These are phyloP conservation scores for Antechinus flavipes DNA, from an alignment of 2,113 vertebrate species.

Conservation along the genomic window DNA sequence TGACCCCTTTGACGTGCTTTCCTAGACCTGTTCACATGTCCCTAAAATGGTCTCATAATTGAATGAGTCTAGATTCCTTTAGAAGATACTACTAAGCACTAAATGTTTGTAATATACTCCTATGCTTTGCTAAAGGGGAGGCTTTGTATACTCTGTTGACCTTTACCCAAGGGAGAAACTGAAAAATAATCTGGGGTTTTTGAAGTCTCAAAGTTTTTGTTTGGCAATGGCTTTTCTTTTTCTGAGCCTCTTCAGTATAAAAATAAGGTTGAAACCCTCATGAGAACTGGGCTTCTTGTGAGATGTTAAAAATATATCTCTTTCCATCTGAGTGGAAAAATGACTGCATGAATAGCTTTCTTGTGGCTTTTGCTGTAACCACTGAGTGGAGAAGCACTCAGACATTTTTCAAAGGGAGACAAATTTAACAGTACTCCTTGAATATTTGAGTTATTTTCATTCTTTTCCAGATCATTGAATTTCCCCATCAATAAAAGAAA, in stretches of 20 bases:
- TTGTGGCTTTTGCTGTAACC: background rate
- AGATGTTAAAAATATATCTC: conserved; percentile 6
- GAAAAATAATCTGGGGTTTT: conserved; percentile 2
- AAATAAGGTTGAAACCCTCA: background rate
- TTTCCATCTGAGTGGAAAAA: background rate
- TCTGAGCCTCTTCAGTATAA: background rate
- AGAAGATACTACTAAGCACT: background rate
- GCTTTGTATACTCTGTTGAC: background rate
- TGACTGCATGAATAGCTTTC: background rate
- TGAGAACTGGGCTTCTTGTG: background rate
- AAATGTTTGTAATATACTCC: background rate
- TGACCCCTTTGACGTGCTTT: background rate
- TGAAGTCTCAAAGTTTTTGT: background rate
- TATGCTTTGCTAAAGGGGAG: background rate
- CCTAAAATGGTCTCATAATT: background rate
- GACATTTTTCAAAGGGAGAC: conserved; percentile 1
- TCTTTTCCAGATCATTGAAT: background rate
- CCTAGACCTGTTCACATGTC: background rate
- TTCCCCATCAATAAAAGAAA: background rate
- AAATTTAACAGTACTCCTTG: background rate
- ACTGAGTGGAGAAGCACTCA: background rate
- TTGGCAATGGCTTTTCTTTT: background rate
- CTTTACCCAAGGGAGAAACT: background rate
- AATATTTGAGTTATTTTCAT: background rate
- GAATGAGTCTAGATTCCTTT: background rate